Evolutionary conservation across 2,113 vertebrate species (phyloP).

Genomic region (Takifugu bimaculatus): DNA sequence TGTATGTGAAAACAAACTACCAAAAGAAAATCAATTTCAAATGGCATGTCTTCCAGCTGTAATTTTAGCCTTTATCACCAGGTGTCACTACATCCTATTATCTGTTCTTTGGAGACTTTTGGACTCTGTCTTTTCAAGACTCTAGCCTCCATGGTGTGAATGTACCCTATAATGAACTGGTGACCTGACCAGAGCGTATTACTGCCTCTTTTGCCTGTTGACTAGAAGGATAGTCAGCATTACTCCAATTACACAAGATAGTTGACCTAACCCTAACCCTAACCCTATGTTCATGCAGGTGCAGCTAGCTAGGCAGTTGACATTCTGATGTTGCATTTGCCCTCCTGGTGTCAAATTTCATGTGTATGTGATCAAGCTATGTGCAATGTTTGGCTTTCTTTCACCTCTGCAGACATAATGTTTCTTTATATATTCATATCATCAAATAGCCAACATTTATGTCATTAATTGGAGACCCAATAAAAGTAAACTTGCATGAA

Average conservation of each 20-base stretch:
- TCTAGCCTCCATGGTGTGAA: too few species aligned
- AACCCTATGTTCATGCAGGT: too few species aligned
- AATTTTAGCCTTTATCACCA: slow-evolving; percentile 16
- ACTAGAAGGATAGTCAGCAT: too few species aligned
- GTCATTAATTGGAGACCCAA: not conserved
- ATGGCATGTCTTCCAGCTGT: not conserved
- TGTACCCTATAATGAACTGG: too few species aligned
- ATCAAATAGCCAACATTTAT: not conserved
- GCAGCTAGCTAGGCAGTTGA: too few species aligned
- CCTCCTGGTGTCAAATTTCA: slow-evolving; percentile 6
- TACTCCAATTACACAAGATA: too few species aligned
- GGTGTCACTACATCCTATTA: slow-evolving; percentile 16
- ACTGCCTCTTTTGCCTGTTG: too few species aligned
- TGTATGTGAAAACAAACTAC: not conserved
- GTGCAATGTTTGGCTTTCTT: not conserved
- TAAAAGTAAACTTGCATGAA: not conserved
- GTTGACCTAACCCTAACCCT: too few species aligned
- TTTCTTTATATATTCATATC: not conserved
- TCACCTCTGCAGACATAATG: not conserved
- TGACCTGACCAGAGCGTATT: too few species aligned
- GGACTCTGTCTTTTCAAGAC: too few species aligned
- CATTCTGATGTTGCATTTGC: not conserved
- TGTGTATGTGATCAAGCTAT: not conserved
- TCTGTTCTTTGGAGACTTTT: too few species aligned
- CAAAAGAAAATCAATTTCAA: not conserved